Percentiles rank a stretch among this genome's conserved stretches.
phyloP scores from a whole-genome alignment of 23 tunicate species.

The Styela clava region DNA sequence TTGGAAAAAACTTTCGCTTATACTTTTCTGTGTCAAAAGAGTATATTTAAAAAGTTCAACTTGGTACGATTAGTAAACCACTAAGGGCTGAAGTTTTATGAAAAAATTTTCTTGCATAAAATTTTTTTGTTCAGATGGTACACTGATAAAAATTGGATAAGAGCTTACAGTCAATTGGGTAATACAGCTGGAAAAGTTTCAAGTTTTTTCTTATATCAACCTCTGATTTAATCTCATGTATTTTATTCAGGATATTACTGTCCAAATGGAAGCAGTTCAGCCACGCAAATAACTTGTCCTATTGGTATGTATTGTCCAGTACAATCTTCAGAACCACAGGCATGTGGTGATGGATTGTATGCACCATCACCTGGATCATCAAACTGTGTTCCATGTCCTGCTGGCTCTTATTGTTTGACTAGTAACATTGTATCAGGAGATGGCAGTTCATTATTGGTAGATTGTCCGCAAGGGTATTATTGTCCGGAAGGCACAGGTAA shows the following conservation, averaged over 20 bases:
- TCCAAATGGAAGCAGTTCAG: conserved; percentile 67
- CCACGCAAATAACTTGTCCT: conserved; percentile 54
- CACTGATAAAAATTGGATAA: too few relatives aligned
- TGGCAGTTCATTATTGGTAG: conserved; percentile 27
- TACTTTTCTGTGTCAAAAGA: too few relatives aligned
- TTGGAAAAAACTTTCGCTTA: too few relatives aligned
- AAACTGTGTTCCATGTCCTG: conserved; percentile 74
- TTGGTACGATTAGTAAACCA: too few relatives aligned
- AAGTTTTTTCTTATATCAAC: too few relatives aligned
- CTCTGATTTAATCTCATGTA: too few relatives aligned
- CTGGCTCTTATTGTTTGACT: conserved; percentile 66
- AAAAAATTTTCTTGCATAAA: too few relatives aligned
- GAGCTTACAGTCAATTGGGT: too few relatives aligned
- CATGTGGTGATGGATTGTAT: conserved; percentile 76
- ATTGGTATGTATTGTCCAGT: conserved; percentile 72
- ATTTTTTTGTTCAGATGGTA: too few relatives aligned
- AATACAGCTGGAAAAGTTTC: too few relatives aligned
- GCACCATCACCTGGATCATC: conserved; percentile 35
- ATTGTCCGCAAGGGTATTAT: conserved; percentile 81
- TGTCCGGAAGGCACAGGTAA: conserved; percentile 95
- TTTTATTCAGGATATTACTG: conserved; percentile 67
- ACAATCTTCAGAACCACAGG: conserved; percentile 49
- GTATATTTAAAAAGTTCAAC: too few relatives aligned
- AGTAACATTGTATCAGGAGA: conserved; percentile 54
- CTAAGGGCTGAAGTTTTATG: too few relatives aligned